These are phyloP conservation scores for Melanostoma mellinum DNA, from an alignment of 2,888 invertebrate species.

Conservation along the genomic window DNA sequence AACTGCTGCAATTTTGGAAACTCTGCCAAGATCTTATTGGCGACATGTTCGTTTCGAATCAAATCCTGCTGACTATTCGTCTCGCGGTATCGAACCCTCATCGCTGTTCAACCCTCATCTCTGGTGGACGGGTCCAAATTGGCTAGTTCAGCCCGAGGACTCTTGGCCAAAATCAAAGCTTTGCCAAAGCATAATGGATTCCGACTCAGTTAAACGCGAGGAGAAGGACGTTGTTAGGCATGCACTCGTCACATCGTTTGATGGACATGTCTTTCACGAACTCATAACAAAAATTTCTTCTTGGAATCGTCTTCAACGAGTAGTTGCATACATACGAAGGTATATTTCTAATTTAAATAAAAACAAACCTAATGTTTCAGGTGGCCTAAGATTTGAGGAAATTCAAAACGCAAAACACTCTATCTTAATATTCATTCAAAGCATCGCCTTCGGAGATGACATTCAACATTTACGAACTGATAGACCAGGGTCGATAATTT, in stretches of 20 bases:
- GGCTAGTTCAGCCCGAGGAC: neutral
- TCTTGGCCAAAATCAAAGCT: slow-evolving; percentile 4
- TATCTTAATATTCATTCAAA: slow-evolving; percentile 5
- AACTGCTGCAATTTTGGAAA: slow-evolving; percentile 60
- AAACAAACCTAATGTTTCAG: neutral
- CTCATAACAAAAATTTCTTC: neutral
- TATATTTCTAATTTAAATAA: slow-evolving; percentile 1
- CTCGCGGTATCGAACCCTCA: slow-evolving; percentile 61
- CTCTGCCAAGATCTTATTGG: slow-evolving; percentile 54
- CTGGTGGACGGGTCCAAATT: slow-evolving; percentile 65
- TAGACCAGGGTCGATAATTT: too few relatives aligned
- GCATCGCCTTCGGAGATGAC: too few relatives aligned
- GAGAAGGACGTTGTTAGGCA: neutral
- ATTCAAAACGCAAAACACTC: neutral
- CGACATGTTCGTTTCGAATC: slow-evolving; percentile 53
- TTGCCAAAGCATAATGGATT: neutral
- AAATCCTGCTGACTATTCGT: slow-evolving; percentile 73
- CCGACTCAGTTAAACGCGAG: neutral
- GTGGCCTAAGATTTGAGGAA: neutral
- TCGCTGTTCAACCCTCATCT: slow-evolving; percentile 38
- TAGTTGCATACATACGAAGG: neutral
- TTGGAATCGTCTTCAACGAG: slow-evolving; percentile 11
- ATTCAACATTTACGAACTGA: neutral
- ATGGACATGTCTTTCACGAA: neutral
- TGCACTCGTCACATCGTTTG: neutral